Evolutionary conservation across 2,797 vertebrate genomes (phyloP).

Genomic region (Mycteria americana): DNA sequence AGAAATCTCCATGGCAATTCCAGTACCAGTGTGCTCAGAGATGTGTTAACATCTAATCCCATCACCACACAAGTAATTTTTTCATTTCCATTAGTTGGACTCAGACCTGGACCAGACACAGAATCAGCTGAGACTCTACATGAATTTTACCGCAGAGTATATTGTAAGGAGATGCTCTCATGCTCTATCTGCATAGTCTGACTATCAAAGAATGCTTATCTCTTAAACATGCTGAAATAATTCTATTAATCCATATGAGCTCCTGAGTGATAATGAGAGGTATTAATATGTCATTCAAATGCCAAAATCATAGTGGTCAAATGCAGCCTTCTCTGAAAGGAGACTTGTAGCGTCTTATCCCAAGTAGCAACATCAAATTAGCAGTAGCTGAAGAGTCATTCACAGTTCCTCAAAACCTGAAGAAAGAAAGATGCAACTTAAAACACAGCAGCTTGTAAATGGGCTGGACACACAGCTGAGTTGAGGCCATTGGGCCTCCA

Average conservation of each 20-base stretch:
- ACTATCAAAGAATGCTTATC: neutral
- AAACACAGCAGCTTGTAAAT: neutral
- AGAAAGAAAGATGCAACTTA: neutral
- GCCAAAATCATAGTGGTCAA: neutral
- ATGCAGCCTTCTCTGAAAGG: neutral
- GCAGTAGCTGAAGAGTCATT: neutral
- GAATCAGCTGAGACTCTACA: neutral
- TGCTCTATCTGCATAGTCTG: neutral
- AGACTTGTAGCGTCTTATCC: neutral
- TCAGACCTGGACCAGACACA: neutral
- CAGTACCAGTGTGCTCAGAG: neutral
- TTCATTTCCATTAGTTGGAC: neutral
- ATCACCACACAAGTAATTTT: neutral
- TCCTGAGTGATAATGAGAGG: neutral
- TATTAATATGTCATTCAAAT: neutral
- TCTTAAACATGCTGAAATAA: conserved; percentile 9
- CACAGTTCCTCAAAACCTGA: neutral
- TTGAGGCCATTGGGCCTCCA: neutral
- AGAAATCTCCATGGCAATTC: neutral
- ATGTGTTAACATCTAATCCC: neutral
- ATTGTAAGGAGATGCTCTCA: neutral
- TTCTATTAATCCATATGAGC: neutral
- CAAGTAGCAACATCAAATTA: neutral
- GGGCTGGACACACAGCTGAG: neutral
- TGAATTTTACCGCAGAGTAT: neutral